Conservation (phyloP, 2,797 vertebrate genomes). For the Petrocephalus sullivani region DNA sequence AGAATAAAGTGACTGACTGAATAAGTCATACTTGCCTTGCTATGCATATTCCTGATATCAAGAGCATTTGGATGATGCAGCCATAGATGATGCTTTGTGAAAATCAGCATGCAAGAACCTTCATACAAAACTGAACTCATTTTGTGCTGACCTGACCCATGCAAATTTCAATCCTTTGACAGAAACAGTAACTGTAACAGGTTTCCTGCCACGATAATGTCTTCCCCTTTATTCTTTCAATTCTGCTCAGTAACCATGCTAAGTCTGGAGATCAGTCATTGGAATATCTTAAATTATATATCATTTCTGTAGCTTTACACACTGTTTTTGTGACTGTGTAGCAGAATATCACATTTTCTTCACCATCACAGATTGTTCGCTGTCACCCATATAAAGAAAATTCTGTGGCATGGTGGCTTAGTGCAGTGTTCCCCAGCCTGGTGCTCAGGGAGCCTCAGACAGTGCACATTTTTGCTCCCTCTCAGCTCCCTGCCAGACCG, state of each 20-base stretch:
- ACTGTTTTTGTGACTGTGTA: background rate
- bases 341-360: background rate
- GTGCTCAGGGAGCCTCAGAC: background rate
- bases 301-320: background rate
- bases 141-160: background rate
- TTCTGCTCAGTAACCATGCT: background rate
- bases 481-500: background rate
- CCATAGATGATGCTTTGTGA: slow-evolving; percentile 12
- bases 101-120: background rate
- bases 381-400: background rate
- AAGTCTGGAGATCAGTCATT: background rate
- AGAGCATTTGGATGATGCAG: background rate
- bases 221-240: background rate
- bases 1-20: slow-evolving; percentile 8
- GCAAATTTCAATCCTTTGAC: background rate
- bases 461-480: background rate
- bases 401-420: background rate
- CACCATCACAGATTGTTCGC: background rate
- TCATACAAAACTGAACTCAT: background rate
- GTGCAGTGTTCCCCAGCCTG: background rate
- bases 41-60: background rate
- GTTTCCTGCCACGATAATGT: background rate
- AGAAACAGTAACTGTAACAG: background rate
- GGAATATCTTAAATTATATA: background rate
- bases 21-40: slow-evolving; percentile 11